Conservation (phyloP, 2,888 invertebrate genomes). For the Chrysolina haemoptera region DNA sequence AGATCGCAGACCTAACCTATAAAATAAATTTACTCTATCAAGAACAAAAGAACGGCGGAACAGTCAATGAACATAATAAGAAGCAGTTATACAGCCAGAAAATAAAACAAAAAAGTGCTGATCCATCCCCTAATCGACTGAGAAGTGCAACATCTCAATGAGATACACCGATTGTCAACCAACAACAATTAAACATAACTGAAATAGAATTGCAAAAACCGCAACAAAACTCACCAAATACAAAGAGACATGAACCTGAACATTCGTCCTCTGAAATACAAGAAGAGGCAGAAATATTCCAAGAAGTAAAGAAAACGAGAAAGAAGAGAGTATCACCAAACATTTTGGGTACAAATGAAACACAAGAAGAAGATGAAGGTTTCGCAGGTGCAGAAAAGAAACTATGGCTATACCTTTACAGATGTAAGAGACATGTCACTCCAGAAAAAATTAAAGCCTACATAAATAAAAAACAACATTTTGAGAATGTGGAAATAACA, state of each 20-base stretch:
- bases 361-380: neutral
- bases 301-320: neutral
- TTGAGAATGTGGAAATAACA: slow-evolving; percentile 16
- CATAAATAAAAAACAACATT: slow-evolving; percentile 8
- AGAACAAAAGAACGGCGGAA: neutral
- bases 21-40: neutral
- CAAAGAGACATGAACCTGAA: no score
- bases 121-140: neutral
- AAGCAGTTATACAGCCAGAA: slow-evolving; percentile 3
- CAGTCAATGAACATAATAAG: no score
- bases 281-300: no score
- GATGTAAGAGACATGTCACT: slow-evolving; percentile 19
- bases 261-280: no score
- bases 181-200: no score
- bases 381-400: slow-evolving; percentile 11
- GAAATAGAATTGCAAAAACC: no score
- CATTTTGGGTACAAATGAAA: slow-evolving; percentile 17
- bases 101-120: slow-evolving; percentile 5
- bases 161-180: no score
- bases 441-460: slow-evolving; percentile 9
- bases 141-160: no score
- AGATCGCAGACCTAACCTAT: neutral
- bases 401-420: slow-evolving; percentile 6
- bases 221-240: no score
- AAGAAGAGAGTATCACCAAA: slow-evolving; percentile 14